phyloP scores from a whole-genome alignment of 2,888 invertebrate species.

The Alloscopus bannaensis region DNA sequence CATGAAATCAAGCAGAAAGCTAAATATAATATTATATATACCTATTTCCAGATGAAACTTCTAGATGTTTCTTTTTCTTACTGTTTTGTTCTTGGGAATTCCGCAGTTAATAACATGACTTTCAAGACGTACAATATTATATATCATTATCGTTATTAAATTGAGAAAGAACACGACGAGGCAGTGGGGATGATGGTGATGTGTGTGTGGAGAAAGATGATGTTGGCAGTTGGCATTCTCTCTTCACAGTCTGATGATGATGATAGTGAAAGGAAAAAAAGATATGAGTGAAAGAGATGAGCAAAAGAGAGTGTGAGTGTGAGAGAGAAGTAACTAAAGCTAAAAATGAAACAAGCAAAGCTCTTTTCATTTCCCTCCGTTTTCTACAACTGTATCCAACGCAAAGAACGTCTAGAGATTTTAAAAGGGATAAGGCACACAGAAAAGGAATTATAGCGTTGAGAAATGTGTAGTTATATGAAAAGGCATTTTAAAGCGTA shows the following conservation, averaged over 20 bases:
- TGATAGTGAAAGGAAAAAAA: not conserved
- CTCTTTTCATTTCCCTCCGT: not conserved
- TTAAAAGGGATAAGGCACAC: not conserved
- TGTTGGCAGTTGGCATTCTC: too few species aligned
- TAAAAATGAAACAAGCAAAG: conserved; percentile 16
- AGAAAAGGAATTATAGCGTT: conserved; percentile 3
- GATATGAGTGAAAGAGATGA: too few species aligned
- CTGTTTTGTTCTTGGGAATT: too few species aligned
- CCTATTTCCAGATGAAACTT: too few species aligned
- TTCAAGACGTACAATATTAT: too few species aligned
- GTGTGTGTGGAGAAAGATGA: too few species aligned
- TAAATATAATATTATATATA: too few species aligned
- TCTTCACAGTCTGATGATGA: too few species aligned
- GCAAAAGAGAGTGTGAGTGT: not conserved
- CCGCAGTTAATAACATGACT: too few species aligned
- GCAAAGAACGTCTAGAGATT: not conserved
- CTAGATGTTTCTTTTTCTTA: too few species aligned
- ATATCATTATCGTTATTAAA: conserved; percentile 43
- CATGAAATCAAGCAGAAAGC: too few species aligned
- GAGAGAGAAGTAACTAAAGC: not conserved
- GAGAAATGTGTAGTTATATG: not conserved
- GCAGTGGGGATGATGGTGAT: conserved; percentile 21
- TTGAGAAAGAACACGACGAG: conserved; percentile 41
- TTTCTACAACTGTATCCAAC: not conserved
- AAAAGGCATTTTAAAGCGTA: not conserved